Conservation (phyloP, 2,888 invertebrate genomes). For the Therioaphis trifolii region DNA sequence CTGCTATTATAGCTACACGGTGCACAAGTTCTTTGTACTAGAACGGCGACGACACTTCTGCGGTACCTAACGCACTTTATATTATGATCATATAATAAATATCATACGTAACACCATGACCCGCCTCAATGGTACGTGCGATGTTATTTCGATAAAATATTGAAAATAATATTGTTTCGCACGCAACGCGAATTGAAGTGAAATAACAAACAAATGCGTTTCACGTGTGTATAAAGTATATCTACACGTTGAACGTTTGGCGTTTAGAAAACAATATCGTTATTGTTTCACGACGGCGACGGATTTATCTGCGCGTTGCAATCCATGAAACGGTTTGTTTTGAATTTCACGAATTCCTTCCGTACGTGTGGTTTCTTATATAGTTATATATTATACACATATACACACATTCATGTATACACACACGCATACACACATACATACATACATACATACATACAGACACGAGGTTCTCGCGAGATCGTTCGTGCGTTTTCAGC, state of each 20-base stretch:
- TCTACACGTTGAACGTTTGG: not conserved
- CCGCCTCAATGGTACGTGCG: not conserved
- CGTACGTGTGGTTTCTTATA: not conserved
- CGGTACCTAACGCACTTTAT: no score
- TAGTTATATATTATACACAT: no score
- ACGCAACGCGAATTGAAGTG: not conserved
- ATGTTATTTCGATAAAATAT: not conserved
- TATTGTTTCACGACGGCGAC: not conserved
- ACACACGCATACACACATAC: no score
- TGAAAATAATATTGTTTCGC: no score
- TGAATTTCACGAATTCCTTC: conserved; percentile 5
- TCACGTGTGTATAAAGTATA: not conserved
- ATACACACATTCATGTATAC: no score
- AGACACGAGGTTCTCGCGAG: not conserved
- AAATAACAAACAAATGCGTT: not conserved
- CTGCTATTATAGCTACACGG: no score
- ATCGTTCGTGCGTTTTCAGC: not conserved
- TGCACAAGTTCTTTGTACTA: no score
- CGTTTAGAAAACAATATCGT: conserved; percentile 22
- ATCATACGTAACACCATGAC: not conserved
- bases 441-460: no score
- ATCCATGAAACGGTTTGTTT: conserved; percentile 19
- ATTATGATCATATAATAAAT: no score
- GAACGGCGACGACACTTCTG: no score
- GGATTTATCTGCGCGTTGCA: conserved; percentile 10